Base-by-base conservation (phyloP, 2,797 vertebrate species). In the Coendou prehensilis region DNA sequence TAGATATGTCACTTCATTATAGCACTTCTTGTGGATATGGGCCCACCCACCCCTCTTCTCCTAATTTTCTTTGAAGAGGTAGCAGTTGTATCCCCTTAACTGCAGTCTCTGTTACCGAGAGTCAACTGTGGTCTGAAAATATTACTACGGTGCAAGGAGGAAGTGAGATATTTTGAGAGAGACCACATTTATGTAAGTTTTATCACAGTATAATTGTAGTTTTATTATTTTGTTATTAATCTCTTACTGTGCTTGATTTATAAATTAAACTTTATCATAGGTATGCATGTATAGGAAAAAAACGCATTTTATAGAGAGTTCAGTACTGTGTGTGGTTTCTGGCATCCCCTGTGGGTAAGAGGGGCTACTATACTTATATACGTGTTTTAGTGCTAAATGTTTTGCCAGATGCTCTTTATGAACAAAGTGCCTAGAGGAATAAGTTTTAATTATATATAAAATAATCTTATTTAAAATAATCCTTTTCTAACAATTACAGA, bases 381-480 rank as follows among this genome's bases (percentile, higher is more conserved):
- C 17, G 22, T 22, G 41, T 20, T 67, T 57, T 50, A 87, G 26
- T 67, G 56, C 57, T 47, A 30, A 50, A 17, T 8, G 9, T 59
- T 61, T 28, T 93, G 47, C 47, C n/a, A 11, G 2, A 6, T 54
- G 2, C 79, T 87, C 64, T 63, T 90, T 81, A 63, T 78, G 50
- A 69, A 81, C 11, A 13, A 56, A 84, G 2, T 67, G 2, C 86
- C 85, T 88, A 52, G 86, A 96, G 41, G 37, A 86, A 28, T 80
- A 82, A 41, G 52, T 79, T 93, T 94, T 76, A 71, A 52, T 92
- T 90, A 82, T 89, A 56, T 54, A 14, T 54, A 64, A 93, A 88
- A 50, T 73, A 76, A 30, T 92, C 47, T 96, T 86, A 85, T 85
- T 30, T 82, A 86, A 59, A 64, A 82, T 69, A 95, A 83, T 79